Evolutionary conservation across 2,888 invertebrate species (phyloP), one percentile per base, ranked within the genome.

Genomic region (Rotaria magnacalcarata): DNA sequence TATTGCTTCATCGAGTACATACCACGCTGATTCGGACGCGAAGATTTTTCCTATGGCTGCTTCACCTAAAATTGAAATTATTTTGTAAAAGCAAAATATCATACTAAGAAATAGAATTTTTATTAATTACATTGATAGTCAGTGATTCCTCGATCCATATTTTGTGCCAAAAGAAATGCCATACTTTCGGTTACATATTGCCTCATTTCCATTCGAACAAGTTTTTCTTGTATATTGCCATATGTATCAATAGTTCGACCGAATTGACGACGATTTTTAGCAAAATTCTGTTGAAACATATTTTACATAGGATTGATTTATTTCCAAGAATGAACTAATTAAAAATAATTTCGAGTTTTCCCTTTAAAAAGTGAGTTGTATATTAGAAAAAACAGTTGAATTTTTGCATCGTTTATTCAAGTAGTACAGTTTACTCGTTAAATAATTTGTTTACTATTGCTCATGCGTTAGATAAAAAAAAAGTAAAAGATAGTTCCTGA

Each of bases 1-100:
- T 89, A 99, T 97, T 2, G 97, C 94, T 92, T 98, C 98, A 92
- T 99, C 98, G 88, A 96, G 96, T 56, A 96, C 96, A 90, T 92
- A 93, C 97, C 97, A 99, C 0, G 97, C 98, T 16, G 96, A 93
- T 91, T 99, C 98, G 8, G 91, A 91, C 27, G 90, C 91, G 88
- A 89, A 89, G 89, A 95, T 94, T 93, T 98, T 98, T 86, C 96
- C 95, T 90, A 98, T 96, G 87, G 99, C 99, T 21, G 98, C 97
- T 92, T 99, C 99, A 34, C 67, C 67, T 67, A 67, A 54, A 43
- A 52, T 52, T 52, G 4, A 16, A 52, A 16, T 47, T 34, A 34
- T 34, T 47, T 6, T 43, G 24, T 87, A 27, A 24, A 60, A 67
- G 60, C 84, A 85, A 43, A 85, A 88, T 75, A 97, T 96, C 0